Base-by-base conservation (phyloP, 2,113 vertebrate genomes). In the Platichthys flesus region DNA sequence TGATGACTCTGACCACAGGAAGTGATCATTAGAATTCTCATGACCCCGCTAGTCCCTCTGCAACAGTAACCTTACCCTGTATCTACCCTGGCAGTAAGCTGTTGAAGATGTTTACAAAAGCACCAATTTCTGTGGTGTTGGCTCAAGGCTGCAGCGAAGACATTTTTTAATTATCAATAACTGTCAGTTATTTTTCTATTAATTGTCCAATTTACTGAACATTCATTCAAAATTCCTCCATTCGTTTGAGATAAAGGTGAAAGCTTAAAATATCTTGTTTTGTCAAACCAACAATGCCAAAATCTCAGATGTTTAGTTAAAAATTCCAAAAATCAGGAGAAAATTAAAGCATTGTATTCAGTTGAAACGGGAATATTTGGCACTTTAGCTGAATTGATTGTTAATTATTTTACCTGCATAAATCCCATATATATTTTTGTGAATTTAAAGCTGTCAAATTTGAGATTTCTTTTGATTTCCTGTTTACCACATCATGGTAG, bases 1-100 rank as follows among this genome's bases (percentile, higher is more conserved):
- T n/a, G 15, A 74, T 63, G 21, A 37, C 64, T 86, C 64, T 85
- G 86, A 71, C 79, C 72, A 80, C 60, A 88, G 72, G 74, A 85
- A 85, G 83, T 71, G 69, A 81, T 83, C 62, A 57, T 79, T 57
- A n/a, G 54, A 28, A 57, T 89, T 85, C 79, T 84, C 85, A 83
- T 63, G 74, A 82, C 74, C 71, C 66, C 49, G 4, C 56, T n/a
- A 57, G 31, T 78, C 77, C 28, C 61, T 65, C 28, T 52, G 63
- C 56, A 78, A 40, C 56, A 45, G 65, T 56, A 81, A 87, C 51
- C 10, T 37, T 35, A 83, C 35, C n/a, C 73, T 56, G 47, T 16
- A 18, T 12, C 3, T 15, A 58, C 31, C 51, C 7, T 31, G 71
- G 24, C 6, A 31, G 72, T 31, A 62, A 24, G 47, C 16, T 37